phyloP scores from a whole-genome alignment of 1,140 invertebrate species.

The Whitmania pigra region DNA sequence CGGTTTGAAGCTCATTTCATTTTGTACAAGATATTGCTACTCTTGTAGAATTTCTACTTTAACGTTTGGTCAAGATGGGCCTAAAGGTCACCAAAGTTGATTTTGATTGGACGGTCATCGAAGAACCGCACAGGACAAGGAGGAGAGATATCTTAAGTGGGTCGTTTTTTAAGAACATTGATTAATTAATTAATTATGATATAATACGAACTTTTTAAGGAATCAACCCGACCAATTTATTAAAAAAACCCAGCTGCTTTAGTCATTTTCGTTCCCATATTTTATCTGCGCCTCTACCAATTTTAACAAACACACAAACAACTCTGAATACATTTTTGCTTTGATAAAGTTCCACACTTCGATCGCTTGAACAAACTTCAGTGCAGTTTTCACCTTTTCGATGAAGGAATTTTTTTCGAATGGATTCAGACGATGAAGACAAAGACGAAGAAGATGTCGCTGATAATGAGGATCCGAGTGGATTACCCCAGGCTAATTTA shows the following conservation, averaged over 20 bases:
- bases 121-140: constrained; percentile 91
- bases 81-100: constrained; percentile 68
- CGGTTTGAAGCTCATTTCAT: too few species aligned
- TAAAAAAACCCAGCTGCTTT: too few species aligned
- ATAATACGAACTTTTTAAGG: not conserved
- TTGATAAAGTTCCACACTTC: too few species aligned
- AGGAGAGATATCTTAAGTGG: constrained; percentile 83
- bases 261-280: too few species aligned
- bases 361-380: too few species aligned
- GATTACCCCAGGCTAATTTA: not conserved
- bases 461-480: not conserved
- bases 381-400: too few species aligned
- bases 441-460: not conserved
- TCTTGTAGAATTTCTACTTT: too few species aligned
- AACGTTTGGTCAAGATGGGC: constrained; percentile 53
- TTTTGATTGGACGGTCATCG: constrained; percentile 91
- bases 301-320: too few species aligned
- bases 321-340: too few species aligned
- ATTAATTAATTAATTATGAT: not conserved
- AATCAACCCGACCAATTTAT: not conserved
- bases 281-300: too few species aligned
- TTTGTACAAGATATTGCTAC: too few species aligned
- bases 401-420: too few species aligned
- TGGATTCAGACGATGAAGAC: not conserved
- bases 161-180: constrained; percentile 28